Base-by-base conservation (phyloP, 2,113 vertebrate genomes). In the Petrocephalus microphthalmus region DNA sequence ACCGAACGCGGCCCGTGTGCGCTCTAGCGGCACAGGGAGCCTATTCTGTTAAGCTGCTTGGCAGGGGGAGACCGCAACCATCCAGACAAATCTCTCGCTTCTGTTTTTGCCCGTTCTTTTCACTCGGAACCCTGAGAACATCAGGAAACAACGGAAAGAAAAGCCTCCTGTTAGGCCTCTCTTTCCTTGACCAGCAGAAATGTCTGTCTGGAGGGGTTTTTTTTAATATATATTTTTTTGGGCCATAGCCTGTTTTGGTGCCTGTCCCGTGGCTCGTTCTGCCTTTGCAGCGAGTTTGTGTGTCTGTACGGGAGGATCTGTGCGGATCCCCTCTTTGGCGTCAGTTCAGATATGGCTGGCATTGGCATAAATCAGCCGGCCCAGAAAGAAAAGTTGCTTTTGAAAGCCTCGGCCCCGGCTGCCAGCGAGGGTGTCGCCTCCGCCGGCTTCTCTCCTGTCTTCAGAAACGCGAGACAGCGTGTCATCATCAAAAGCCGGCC, bases 361-460 rank as follows among this genome's bases (percentile, higher is more conserved):
- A 78, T 5, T 6, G 71, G 71, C 33, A 42, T 29, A 78, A 78
- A 6, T 33, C 33, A 17, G 29, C 33, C 71, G 37, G 15, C 71
- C 13, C 17, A 7, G 71, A 78, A 42, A 78, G 25, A 78, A 74
- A 74, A 78, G 71, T 78, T 37, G 15, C 71, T 78, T 78, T 78
- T 78, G 71, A 78, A 78, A 78, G 71, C 17, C 33, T 78, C 37
- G 71, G 71, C 71, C 33, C 17, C 17, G 71, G 37, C 71, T 42
- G 71, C 19, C 71, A 29, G 17, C 13, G 71, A n/a, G n/a, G n/a
- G 33, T 42, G 71, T 78, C 71, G 71, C 71, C 33, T 78, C 71
- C 0, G 33, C 33, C 71, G 33, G 33, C 87, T 94, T 93, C 89
- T 91, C 0, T 93, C 92, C 5, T 92, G 92, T 94, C 95, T 49